Percentiles rank a stretch among this genome's conserved stretches.
These are phyloP conservation scores for Corythucha ciliata DNA, from an alignment of 2,888 invertebrate genomes.

Conservation along the genomic window DNA sequence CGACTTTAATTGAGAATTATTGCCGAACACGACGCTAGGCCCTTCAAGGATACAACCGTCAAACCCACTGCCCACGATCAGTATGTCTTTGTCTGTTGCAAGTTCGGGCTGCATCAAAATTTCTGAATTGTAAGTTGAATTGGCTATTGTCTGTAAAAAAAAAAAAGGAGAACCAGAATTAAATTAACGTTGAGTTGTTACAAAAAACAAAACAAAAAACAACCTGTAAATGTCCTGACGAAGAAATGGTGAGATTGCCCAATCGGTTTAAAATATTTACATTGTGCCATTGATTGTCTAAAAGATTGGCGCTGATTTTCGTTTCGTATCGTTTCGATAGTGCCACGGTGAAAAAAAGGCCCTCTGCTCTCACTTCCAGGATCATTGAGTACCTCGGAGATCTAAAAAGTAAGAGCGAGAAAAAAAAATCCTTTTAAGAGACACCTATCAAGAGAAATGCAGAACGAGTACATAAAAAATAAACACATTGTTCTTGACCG, in stretches of 20 bases:
- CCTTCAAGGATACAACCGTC: conserved; percentile 78
- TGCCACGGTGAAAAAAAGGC: conserved; percentile 44
- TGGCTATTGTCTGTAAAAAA: conserved; percentile 56
- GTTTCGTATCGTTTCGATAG: conserved; percentile 48
- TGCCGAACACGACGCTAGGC: conserved; percentile 71
- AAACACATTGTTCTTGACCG: not conserved
- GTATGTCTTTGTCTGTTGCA: conserved; percentile 45
- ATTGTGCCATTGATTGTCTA: conserved; percentile 76
- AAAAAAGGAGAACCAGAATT: not conserved
- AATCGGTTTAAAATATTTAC: conserved; percentile 55
- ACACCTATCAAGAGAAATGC: no score
- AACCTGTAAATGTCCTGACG: conserved; percentile 49
- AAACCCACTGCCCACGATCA: conserved; percentile 71
- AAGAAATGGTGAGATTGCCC: conserved; percentile 50
- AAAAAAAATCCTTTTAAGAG: not conserved
- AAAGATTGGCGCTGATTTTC: conserved; percentile 55
- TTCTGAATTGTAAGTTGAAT: conserved; percentile 67
- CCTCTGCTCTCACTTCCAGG: conserved; percentile 43
- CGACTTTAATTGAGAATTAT: conserved; percentile 49
- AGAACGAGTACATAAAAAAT: no score
- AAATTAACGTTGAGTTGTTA: not conserved
- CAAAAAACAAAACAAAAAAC: conserved; percentile 35
- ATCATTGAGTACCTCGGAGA: conserved; percentile 35
- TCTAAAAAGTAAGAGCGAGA: not conserved
- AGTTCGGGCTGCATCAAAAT: conserved; percentile 57